Base-by-base conservation (phyloP, 2,113 vertebrate species). In the Gnathonemus echidnorhynchus region DNA sequence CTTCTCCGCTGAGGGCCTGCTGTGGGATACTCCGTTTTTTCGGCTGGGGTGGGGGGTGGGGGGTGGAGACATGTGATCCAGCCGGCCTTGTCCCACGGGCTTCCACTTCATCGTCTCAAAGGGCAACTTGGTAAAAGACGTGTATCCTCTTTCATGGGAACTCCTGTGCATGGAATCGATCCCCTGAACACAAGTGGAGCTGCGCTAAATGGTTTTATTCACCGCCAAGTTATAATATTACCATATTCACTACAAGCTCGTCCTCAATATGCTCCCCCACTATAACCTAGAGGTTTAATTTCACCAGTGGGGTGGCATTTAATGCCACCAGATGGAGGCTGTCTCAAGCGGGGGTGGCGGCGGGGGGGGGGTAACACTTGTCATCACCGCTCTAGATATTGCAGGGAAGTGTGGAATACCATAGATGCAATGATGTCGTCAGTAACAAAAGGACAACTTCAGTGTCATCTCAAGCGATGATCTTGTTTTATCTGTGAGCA, bases 141-240 rank as follows among this genome's bases (percentile, higher is more conserved):
- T 90, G 90, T 94, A 95, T 96, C 93, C 91, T 74, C 93, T 96
- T 95, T 95, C 95, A 94, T 94, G 93, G 94, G 93, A 94, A 94
- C 93, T 92, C 62, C 90, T 85, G 88, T 77, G 86, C 50, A 88
- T 88, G 90, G 56, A 92, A 91, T 92, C 91, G 90, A 77, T 87
- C 88, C 90, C 77, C 89, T 80, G 74, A 19, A 52, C 88, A 90
- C 91, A 91, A 10, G 50, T 77, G 21, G 48, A 56, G 42, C 50
- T 46, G 19, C 46, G 17, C 70, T 56, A 56, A 50, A 84, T 48
- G n/a, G 52, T 74, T 70, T 53, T 1, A 21, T 46, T 89, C 31
- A 49, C 62, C 27, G 13, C 46, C 31, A 48, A 48, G 42, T 85
- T 85, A 85, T 85, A 85, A 85, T 87, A 53, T 87, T 52, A 87